These are phyloP conservation scores for Tachina grossa DNA, from an alignment of 2,888 invertebrate genomes.

Conservation along the genomic window DNA sequence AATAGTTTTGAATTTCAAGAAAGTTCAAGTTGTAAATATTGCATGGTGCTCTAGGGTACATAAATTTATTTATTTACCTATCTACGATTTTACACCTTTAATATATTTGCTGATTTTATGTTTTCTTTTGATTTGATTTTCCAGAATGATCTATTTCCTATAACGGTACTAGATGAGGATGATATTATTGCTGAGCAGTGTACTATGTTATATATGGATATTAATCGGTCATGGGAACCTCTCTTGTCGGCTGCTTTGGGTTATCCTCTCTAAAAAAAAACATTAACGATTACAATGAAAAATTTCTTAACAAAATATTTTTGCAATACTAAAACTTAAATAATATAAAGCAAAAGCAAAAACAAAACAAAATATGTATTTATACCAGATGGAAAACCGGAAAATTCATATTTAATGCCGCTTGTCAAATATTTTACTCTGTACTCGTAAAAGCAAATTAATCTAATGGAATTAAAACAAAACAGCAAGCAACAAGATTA, in stretches of 20 bases:
- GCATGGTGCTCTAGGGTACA: too few species aligned
- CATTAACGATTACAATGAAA: slow-evolving; percentile 1
- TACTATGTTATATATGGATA: slow-evolving; percentile 81
- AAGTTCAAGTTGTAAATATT: too few species aligned
- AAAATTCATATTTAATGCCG: slow-evolving; percentile 46
- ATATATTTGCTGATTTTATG: not conserved
- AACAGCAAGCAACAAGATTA: not conserved
- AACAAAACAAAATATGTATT: slow-evolving; percentile 36
- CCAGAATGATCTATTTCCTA: slow-evolving; percentile 82
- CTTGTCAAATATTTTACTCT: slow-evolving; percentile 60
- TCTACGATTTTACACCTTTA: not conserved
- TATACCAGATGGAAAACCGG: slow-evolving; percentile 37
- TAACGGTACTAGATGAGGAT: slow-evolving; percentile 81
- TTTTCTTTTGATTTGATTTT: slow-evolving; percentile 20
- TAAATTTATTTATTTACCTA: too few species aligned
- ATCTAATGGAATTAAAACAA: slow-evolving; percentile 6
- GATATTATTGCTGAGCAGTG: slow-evolving; percentile 82
- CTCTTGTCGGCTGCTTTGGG: slow-evolving; percentile 82
- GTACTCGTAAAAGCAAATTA: slow-evolving; percentile 17
- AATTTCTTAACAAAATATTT: slow-evolving; percentile 50
- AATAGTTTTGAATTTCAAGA: too few species aligned
- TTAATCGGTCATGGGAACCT: slow-evolving; percentile 82
- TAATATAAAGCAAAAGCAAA: slow-evolving; percentile 10
- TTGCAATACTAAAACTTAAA: slow-evolving; percentile 50
- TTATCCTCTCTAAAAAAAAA: slow-evolving; percentile 77